phyloP scores from a whole-genome alignment of 2,888 invertebrate species.

The Dryomyza anilis region DNA sequence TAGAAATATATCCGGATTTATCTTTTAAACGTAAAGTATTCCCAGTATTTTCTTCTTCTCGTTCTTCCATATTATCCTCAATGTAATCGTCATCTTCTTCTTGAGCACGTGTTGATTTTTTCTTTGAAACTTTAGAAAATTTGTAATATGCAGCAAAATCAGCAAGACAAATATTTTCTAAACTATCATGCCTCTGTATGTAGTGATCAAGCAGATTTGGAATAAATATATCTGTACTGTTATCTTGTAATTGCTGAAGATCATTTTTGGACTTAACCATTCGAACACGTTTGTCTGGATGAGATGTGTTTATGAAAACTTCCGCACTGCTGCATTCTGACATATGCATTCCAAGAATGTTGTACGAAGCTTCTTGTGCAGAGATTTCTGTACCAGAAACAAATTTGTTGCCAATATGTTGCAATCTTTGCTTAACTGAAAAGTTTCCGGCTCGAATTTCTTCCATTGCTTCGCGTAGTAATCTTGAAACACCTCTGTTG shows the following conservation, averaged over 20 bases:
- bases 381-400: slow-evolving; percentile 18
- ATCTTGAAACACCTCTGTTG: neutral
- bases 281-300: slow-evolving; percentile 24
- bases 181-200: slow-evolving; percentile 1
- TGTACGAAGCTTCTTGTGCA: slow-evolving; percentile 20
- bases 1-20: no score
- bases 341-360: slow-evolving; percentile 17
- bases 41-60: no score
- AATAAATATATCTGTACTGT: slow-evolving; percentile 24
- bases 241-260: slow-evolving; percentile 13
- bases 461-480: slow-evolving; percentile 15
- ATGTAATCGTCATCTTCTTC: neutral
- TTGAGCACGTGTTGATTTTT: neutral
- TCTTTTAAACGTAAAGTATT: neutral
- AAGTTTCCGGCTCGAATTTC: slow-evolving; percentile 28
- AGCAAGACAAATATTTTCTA: slow-evolving; percentile 15
- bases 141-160: slow-evolving; percentile 16
- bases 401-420: slow-evolving; percentile 23
- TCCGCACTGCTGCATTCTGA: slow-evolving; percentile 21
- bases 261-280: slow-evolving; percentile 19
- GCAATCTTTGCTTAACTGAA: slow-evolving; percentile 27
- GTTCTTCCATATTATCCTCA: neutral
- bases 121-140: neutral
- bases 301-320: slow-evolving; percentile 25
- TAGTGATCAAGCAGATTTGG: slow-evolving; percentile 27